phyloP scores from a whole-genome alignment of 2,888 invertebrate genomes.

The Maniola hyperantus region DNA sequence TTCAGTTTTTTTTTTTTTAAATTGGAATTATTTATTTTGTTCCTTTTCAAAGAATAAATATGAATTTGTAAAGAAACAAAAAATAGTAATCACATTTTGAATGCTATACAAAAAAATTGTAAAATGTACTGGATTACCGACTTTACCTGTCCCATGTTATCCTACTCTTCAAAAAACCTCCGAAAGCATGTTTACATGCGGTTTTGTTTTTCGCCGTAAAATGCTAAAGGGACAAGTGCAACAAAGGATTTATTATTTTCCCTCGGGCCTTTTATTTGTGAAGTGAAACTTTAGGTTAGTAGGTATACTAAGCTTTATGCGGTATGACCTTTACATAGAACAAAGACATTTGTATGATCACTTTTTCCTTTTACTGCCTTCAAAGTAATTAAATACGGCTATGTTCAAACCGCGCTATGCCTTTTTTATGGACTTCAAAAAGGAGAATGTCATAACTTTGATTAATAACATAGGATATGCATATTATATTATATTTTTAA shows the following conservation, averaged over 20 bases:
- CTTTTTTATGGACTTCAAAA: too few relatives aligned
- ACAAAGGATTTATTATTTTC: constrained; percentile 5
- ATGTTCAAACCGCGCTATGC: too few relatives aligned
- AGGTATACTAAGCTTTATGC: constrained; percentile 6
- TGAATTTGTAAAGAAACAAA: too few relatives aligned
- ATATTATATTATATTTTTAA: too few relatives aligned
- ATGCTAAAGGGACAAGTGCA: background rate
- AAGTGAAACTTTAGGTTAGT: background rate
- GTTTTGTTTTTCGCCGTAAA: background rate
- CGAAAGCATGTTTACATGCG: background rate
- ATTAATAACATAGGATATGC: too few relatives aligned
- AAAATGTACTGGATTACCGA: background rate
- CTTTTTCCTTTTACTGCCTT: background rate
- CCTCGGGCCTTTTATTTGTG: constrained; percentile 5
- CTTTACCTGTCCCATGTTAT: background rate
- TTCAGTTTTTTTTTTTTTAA: too few relatives aligned
- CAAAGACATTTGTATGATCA: background rate
- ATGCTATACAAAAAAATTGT: too few relatives aligned
- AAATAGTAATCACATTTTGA: too few relatives aligned
- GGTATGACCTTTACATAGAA: background rate
- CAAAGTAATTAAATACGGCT: background rate
- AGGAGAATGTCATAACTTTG: too few relatives aligned
- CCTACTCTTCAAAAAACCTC: constrained; percentile 5
- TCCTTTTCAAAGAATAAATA: too few relatives aligned
- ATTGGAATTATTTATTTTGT: too few relatives aligned